Conservation (phyloP, 92 coral and sea anemone genomes). For the Anthopleura xanthogrammica region DNA sequence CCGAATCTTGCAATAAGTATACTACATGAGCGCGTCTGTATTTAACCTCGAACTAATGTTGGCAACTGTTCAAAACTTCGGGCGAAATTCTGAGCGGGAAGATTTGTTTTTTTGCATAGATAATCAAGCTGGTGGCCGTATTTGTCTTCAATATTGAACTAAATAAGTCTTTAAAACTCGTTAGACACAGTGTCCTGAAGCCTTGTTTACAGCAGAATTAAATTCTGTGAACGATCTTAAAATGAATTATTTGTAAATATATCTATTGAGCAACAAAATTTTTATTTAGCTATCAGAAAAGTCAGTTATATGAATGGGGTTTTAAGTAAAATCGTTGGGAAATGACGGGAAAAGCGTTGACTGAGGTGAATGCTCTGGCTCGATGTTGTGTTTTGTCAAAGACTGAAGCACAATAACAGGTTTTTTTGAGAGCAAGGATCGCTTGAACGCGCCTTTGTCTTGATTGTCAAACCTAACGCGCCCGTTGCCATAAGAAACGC, state of each 20-base stretch:
- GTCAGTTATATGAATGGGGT: not conserved
- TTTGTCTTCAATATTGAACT: not conserved
- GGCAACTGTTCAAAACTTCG: not conserved
- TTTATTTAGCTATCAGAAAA: not conserved
- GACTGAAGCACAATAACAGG: not conserved
- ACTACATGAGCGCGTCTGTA: not conserved
- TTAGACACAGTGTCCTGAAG: not conserved
- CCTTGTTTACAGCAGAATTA: conserved; percentile 6
- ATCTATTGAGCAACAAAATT: not conserved
- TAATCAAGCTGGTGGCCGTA: not conserved
- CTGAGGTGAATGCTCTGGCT: not conserved
- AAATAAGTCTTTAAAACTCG: not conserved
- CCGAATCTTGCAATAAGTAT: not conserved
- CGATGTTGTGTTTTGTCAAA: too few relatives aligned
- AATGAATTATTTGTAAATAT: not conserved
- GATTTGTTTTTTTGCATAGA: not conserved
- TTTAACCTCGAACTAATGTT: not conserved
- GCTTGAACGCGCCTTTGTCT: not conserved
- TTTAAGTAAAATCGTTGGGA: not conserved
- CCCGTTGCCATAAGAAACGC: conserved; percentile 1
- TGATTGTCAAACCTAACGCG: not conserved
- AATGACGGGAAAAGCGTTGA: not conserved
- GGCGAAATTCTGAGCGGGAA: not conserved
- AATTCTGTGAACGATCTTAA: not conserved
- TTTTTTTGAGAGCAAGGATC: not conserved